A percentile compares a stretch with the other conserved stretches of the same genome.
phyloP scores from a whole-genome alignment of 1,140 invertebrate genomes.

The Calephelis virginiensis region DNA sequence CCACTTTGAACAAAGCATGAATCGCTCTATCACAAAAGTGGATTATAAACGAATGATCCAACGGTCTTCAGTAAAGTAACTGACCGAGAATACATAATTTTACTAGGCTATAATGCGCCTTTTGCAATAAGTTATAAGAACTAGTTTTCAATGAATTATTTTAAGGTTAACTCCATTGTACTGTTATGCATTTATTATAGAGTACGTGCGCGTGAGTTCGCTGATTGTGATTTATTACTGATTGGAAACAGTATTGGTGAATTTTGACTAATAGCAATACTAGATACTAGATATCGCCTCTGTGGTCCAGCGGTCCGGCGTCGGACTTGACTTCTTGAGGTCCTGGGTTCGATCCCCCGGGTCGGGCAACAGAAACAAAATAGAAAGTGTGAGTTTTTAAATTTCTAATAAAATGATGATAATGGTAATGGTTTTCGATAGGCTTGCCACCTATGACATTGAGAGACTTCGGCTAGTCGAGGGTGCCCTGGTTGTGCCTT shows the following conservation, averaged over 20 bases:
- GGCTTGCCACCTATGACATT: too few relatives aligned
- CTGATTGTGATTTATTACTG: conserved; percentile 15
- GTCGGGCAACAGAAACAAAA: too few relatives aligned
- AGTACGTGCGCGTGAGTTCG: conserved; percentile 7
- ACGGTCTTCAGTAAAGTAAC: conserved; percentile 25
- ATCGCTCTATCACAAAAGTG: conserved; percentile 41
- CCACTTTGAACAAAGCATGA: conserved; percentile 29
- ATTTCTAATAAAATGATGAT: too few relatives aligned
- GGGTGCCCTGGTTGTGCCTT: too few relatives aligned
- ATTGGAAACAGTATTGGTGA: conserved; percentile 8
- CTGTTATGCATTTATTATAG: conserved; percentile 14
- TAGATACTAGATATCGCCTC: too few relatives aligned
- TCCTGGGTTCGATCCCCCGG: too few relatives aligned
- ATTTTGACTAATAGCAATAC: not conserved
- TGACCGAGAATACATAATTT: conserved; percentile 1
- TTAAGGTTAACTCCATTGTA: conserved; percentile 15
- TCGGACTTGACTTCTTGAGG: too few relatives aligned
- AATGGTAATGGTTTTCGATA: too few relatives aligned
- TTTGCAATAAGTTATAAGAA: not conserved
- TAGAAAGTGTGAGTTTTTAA: too few relatives aligned
- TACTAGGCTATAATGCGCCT: conserved; percentile 1
- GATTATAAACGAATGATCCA: conserved; percentile 37
- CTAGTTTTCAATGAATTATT: conserved; percentile 3
- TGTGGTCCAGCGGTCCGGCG: too few relatives aligned
- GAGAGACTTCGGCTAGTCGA: too few relatives aligned